phyloP scores from a whole-genome alignment of 2,888 invertebrate species.

The Thera britannica region DNA sequence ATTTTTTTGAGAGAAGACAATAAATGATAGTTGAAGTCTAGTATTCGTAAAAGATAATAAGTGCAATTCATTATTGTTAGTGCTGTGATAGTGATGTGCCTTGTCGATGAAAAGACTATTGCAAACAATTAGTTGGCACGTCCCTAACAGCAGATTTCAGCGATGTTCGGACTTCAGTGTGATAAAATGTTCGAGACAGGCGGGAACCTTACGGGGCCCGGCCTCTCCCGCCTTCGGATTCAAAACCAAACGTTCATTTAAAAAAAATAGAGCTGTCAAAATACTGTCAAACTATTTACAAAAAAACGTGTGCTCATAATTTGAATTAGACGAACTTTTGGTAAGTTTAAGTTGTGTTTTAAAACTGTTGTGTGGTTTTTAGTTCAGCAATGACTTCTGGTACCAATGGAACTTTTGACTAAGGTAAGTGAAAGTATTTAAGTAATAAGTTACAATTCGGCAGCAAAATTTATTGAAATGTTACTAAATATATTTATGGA shows the following conservation, averaged over 20 bases:
- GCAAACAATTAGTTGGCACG: constrained; percentile 60
- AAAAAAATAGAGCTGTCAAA: constrained; percentile 23
- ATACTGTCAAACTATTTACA: constrained; percentile 2
- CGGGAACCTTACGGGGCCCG: constrained; percentile 62
- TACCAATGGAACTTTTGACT: constrained; percentile 43
- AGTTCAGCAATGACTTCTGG: constrained; percentile 15
- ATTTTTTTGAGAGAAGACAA: too few species aligned
- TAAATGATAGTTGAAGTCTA: too few species aligned
- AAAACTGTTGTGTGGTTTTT: constrained; percentile 22
- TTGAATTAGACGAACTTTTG: not conserved
- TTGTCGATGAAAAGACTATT: constrained; percentile 52
- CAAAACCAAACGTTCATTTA: constrained; percentile 55
- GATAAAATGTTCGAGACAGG: constrained; percentile 73
- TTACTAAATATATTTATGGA: not conserved
- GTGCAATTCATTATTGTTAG: not conserved
- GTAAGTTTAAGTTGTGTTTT: constrained; percentile 19
- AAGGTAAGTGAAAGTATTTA: constrained; percentile 48
- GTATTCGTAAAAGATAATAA: not conserved
- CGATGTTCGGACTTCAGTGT: constrained; percentile 65
- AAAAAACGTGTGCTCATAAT: not conserved
- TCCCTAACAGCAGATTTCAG: constrained; percentile 72
- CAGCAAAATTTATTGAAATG: not conserved
- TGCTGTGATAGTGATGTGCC: constrained; percentile 35
- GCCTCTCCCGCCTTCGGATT: constrained; percentile 71
- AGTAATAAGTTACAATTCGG: not conserved